These are phyloP conservation scores for Gymnocephalus cernua DNA, from an alignment of 2,113 vertebrate species.

Conservation along the genomic window DNA sequence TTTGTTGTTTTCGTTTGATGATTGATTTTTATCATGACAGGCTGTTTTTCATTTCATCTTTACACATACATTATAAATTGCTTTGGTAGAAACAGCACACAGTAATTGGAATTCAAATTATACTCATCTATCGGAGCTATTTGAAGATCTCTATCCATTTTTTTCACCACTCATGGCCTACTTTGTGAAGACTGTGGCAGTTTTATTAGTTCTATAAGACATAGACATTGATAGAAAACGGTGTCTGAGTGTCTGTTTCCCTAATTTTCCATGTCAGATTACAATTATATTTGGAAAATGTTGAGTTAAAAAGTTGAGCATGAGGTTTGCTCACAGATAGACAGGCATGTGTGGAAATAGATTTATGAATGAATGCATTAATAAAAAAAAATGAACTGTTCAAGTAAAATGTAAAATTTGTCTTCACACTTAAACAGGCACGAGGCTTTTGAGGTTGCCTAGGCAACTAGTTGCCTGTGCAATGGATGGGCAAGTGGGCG, in stretches of 20 bases:
- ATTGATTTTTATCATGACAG: constrained; percentile 25
- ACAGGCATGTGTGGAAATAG: constrained; percentile 37
- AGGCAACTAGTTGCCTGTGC: constrained; percentile 85
- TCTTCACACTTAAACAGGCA: constrained; percentile 76
- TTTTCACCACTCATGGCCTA: constrained; percentile 28
- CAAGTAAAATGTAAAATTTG: constrained; percentile 66
- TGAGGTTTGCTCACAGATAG: constrained; percentile 22
- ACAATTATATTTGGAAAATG: background rate
- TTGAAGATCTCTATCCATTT: constrained; percentile 42
- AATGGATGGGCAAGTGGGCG: constrained; percentile 73
- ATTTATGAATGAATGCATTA: constrained; percentile 54
- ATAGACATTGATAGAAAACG: constrained; percentile 4
- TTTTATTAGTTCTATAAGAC: background rate
- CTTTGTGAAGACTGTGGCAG: constrained; percentile 22
- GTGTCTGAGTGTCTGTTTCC: background rate
- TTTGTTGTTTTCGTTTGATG: constrained; percentile 23
- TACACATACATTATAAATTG: constrained; percentile 4
- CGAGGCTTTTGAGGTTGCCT: constrained; percentile 83
- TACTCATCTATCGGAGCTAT: constrained; percentile 46
- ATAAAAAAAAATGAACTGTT: constrained; percentile 46
- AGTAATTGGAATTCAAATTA: constrained; percentile 50
- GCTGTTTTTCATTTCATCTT: constrained; percentile 21
- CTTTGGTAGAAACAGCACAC: constrained; percentile 35
- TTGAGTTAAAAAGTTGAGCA: constrained; percentile 16
- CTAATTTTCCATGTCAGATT: background rate